Evolutionary conservation across 2,888 invertebrate species (phyloP), one percentile per base, ranked within the genome.

Genomic region (Trachelus tabidus): DNA sequence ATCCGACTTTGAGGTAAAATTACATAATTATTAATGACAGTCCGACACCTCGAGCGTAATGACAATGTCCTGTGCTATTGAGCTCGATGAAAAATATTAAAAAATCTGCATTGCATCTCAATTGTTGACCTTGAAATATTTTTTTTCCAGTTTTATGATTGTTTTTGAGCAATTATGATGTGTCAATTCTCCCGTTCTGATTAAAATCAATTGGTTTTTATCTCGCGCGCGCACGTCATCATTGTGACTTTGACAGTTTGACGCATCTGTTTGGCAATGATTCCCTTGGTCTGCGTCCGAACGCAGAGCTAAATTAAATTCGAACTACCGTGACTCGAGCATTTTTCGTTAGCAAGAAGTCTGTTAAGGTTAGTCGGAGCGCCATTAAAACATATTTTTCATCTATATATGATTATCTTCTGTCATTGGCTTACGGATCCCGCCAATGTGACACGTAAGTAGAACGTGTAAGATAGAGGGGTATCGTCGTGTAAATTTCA

Each of bases 101-200:
- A 1, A 1, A 56, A 56, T 1, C 23, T 56, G 23, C 23, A 56
- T 23, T 56, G 23, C 9, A 56, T 56, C 76, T 79, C 73, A n/a
- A 76, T 71, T 77, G 76, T 76, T 85, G 87, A 86, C 87, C 87
- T 87, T 87, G 87, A 82, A 71, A 79, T 80, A 82, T 79, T 77
- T 76, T 81, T 78, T 77, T 73, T 75, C 56, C 73, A 79, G 37
- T 76, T 77, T 76, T 78, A 81, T 81, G 82, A 84, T 85, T 87
- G 85, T 88, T 88, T 86, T 85, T 82, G 79, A 81, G 78, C 79
- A 75, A 83, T 82, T 79, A 83, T 83, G 83, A 87, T 87, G 83
- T 87, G 87, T 87, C 87, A 87, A 78, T 83, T 82, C 77, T 71
- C 79, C 37, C 74, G 6, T 1, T 56, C 80, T 76, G 81, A 78